Conservation (phyloP, 2,113 vertebrate species). For the Gymnocephalus cernua region DNA sequence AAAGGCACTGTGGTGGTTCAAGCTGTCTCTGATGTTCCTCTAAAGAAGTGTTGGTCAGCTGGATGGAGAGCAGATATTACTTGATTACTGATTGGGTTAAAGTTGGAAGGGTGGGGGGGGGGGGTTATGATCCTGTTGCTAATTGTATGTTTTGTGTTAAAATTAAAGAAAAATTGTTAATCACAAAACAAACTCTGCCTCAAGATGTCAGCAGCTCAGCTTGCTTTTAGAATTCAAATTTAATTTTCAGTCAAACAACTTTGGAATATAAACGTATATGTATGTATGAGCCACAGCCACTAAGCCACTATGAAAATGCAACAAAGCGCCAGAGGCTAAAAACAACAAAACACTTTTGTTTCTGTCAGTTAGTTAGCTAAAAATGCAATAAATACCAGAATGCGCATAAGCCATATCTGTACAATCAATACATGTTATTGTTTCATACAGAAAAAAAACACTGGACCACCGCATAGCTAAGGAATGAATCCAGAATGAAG, state of each 20-base stretch:
- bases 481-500: too few relatives aligned
- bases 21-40: conserved; percentile 13
- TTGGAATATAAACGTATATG: too few relatives aligned
- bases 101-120: background rate
- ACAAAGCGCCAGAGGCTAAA: background rate
- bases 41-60: conserved; percentile 17
- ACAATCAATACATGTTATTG: background rate
- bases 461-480: too few relatives aligned
- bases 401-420: background rate
- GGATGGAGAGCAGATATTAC: conserved; percentile 11
- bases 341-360: background rate
- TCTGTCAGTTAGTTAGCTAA: too few relatives aligned
- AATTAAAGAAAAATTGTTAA: too few relatives aligned
- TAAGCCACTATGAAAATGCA: background rate
- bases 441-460: too few relatives aligned
- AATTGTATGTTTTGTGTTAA: too few relatives aligned
- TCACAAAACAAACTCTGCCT: too few relatives aligned
- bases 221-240: background rate
- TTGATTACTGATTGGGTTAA: background rate
- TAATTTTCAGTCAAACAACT: background rate
- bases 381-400: background rate
- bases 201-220: background rate
- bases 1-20: conserved; percentile 28
- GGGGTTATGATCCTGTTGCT: too few relatives aligned
- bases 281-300: background rate